Evolutionary conservation across 2,888 invertebrate species (phyloP), one percentile per base, ranked within the genome.

Genomic region (Drosophila incognita): DNA sequence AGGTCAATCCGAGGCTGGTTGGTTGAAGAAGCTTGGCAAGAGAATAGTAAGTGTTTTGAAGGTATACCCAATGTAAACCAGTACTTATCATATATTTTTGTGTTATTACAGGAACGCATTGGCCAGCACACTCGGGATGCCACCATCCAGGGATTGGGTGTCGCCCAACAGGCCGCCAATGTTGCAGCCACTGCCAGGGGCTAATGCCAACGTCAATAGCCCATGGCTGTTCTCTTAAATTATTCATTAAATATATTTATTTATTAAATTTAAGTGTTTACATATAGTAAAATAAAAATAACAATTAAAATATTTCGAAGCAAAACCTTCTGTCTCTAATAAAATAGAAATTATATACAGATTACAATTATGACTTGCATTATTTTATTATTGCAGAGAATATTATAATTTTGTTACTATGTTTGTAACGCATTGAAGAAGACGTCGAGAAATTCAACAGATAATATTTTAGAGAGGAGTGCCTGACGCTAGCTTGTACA

Each of bases 161-260:
- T 91, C 8, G 91, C 90, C n/a, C 89, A 90, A 31, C 82, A 84
- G 51, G 90, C 88, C 0, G 90, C 91, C 2, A 84, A 89, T 82
- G 91, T 91, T 6, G 91, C 87, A 1, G 91, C 89, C 15, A 89
- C 89, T 6, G 62, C 79, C 13, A 76, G 69, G 11, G 80, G 82
- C 7, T 72, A 3, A 46, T 0, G 3, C 4, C 21, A 15, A 15
- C 0, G 3, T 46, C 21, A 24, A 24, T 8, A 24, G 0, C 4
- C 7, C 1, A 1, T 1, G 3, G 42, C 11, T 13, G 13, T 21
- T 1, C 0, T 46, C 4, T 4, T 46, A 1, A 46, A 13, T 21
- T 46, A 46, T n/a, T 40, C 2, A 40, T 21, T 21, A 13, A 13
- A 21, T 21, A 46, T 42, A 42, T 42, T 42, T 42, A 42, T 42